Evolutionary conservation across 2,888 invertebrate species (phyloP), one percentile per base, ranked within the genome.

Genomic region (Incurvaria masculella): DNA sequence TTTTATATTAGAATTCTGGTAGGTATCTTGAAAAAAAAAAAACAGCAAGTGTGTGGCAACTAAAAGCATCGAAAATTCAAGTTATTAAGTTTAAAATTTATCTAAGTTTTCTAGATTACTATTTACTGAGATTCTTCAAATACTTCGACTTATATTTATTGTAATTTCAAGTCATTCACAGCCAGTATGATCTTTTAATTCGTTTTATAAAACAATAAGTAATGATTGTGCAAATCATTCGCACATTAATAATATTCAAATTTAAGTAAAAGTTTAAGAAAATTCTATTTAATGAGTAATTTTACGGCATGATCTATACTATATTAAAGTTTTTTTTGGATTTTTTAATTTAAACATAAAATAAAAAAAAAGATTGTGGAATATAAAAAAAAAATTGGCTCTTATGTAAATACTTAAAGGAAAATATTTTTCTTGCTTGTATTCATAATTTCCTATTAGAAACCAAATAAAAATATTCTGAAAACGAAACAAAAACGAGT

Each of bases 161-260:
- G 33, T 33, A 33, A 14, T 33, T 33, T 33, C 33, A 33, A 33
- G 33, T 61, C 65, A 63, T 64, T 76, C 78, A 78, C 78, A 78
- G 78, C 78, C 78, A 71, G 76, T 72, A 78, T 78, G 76, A 78
- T 76, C 66, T 68, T 62, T 65, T 65, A 69, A 69, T 62, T 68
- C 68, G 69, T 63, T 66, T 69, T 68, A 67, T 70, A 75, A 71
- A 73, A 75, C 74, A 73, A 66, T 70, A 69, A 58, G 26, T n/a
- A n/a, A n/a, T n/a, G n/a, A n/a, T n/a, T n/a, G n/a, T n/a, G n/a
- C n/a, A n/a, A n/a, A n/a, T n/a, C n/a, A n/a, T n/a, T n/a, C n/a
- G n/a, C n/a, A 39, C 14, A 41, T 46, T 40, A 38, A 46, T 26
- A 21, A 17, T 21, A 33, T 18, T 16, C 27, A 44, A 16, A 26